Evolutionary conservation across 2,113 vertebrate genomes (phyloP), one percentile per base, ranked within the genome.

Genomic region (Hippocampus mohnikei): DNA sequence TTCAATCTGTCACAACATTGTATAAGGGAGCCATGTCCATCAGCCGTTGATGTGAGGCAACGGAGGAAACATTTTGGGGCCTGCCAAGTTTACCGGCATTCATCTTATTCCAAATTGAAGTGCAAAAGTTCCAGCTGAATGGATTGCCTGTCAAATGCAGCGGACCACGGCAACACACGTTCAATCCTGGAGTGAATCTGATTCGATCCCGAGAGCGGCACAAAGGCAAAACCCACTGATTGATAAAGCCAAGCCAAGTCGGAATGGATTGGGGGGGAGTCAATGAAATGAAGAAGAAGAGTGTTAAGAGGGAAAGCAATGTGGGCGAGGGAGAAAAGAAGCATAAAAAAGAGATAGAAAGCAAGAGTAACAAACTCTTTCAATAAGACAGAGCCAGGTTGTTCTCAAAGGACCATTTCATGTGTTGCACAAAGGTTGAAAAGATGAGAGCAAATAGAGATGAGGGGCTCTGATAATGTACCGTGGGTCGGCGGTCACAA

Each of bases 191-290:
- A 85, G 83, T 85, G 81, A 79, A 89, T 90, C 87, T 86, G 81
- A 89, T 85, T 76, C 86, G 85, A 86, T 84, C 88, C 87, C 83
- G 73, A 78, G 86, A 84, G 91, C 82, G 77, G 66, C 83, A 89
- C 87, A 87, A 88, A 89, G 81, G 87, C 88, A 81, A 82, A 90
- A 85, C 86, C 85, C 86, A 82, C 85, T 91, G 92, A 93, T 92
- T 91, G 91, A 92, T 91, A 91, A 89, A 87, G 87, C 80, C 75
- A 85, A 70, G 78, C 21, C 33, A 85, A 82, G 72, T 78, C 81
- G 82, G 82, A 85, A 73, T 74, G 80, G 69, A 64, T 11, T 58
- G 73, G 82, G 75, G 67, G 12, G 44, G 58, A 87, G 84, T 85
- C 77, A 85, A 85, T 81, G 73, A 71, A 73, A 37, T 37, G 72